Conservation (phyloP, 2,797 vertebrate genomes). For the Mus spretus region DNA sequence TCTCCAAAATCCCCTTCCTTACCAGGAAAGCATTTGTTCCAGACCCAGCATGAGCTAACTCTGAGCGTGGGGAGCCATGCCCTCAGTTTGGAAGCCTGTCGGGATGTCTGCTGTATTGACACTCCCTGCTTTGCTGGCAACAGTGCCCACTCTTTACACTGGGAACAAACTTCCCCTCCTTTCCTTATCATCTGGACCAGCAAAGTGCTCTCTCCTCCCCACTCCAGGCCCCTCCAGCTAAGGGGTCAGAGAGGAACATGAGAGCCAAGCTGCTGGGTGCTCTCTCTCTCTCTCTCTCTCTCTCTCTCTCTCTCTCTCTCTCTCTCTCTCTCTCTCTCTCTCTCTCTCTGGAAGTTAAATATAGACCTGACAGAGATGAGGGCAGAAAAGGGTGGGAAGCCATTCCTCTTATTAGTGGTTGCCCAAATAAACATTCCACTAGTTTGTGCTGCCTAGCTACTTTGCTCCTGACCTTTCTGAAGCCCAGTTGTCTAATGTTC, state of each 20-base stretch:
- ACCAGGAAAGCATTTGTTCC: constrained; percentile 1
- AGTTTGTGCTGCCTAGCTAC: neutral
- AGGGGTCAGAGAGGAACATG: neutral
- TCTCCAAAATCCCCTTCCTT: constrained; percentile 58
- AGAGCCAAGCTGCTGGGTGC: neutral
- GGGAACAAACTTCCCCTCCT: neutral
- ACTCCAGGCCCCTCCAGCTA: too few species aligned
- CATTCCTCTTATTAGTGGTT: neutral
- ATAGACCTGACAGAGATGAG: neutral
- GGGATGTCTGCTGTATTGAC: neutral
- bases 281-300: neutral
- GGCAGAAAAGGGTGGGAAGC: neutral
- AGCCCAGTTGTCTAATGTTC: neutral
- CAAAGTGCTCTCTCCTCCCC: too few species aligned
- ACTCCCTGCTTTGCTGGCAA: neutral
- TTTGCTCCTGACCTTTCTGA: constrained; percentile 2
- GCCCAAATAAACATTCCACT: constrained; percentile 49
- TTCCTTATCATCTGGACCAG: neutral
- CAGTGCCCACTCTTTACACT: neutral
- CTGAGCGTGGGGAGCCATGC: fast-evolving
- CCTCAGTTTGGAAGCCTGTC: neutral
- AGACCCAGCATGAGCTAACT: neutral
- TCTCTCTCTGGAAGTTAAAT: neutral
- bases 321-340: neutral
- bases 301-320: neutral